Percentiles rank a stretch among this genome's conserved stretches.
Conservation (phyloP, 2,113 vertebrate species). For the Zapornia atra region DNA sequence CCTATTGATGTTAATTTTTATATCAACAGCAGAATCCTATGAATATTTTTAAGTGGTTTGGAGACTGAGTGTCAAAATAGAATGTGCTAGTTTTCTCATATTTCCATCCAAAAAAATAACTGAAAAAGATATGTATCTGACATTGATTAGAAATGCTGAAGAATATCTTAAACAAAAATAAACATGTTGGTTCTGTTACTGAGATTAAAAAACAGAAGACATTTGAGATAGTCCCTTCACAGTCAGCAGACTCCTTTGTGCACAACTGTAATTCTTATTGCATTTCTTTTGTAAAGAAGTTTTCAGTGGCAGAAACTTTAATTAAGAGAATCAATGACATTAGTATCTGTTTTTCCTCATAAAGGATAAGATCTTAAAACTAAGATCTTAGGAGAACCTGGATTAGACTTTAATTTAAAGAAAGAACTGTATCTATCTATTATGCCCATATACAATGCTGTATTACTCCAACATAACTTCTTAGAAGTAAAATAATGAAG, state of each 20-base stretch:
- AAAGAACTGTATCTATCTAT: not conserved
- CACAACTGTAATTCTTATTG: conserved; percentile 6
- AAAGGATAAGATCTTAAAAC: not conserved
- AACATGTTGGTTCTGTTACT: not conserved
- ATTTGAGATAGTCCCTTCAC: not conserved
- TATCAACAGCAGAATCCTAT: not conserved
- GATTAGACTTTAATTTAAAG: not conserved
- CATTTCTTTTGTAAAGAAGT: conserved; percentile 1
- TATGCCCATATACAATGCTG: not conserved
- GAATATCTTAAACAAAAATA: conserved; percentile 36
- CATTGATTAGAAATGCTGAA: conserved; percentile 31
- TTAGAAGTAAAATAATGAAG: not conserved
- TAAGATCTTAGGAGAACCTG: not conserved
- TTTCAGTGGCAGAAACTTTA: conserved; percentile 19
- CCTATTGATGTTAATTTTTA: not conserved
- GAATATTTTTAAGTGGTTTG: not conserved
- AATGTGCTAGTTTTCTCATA: not conserved
- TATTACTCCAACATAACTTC: not conserved
- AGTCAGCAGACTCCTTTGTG: conserved; percentile 24
- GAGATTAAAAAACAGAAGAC: conserved; percentile 13
- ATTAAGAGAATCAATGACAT: conserved; percentile 22
- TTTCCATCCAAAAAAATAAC: conserved; percentile 5
- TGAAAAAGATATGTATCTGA: conserved; percentile 18
- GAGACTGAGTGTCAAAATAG: not conserved
- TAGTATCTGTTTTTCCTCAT: not conserved